These are phyloP conservation scores for Artemia sp. DNA, from an alignment of 2,888 invertebrate species.

Conservation along the genomic window DNA sequence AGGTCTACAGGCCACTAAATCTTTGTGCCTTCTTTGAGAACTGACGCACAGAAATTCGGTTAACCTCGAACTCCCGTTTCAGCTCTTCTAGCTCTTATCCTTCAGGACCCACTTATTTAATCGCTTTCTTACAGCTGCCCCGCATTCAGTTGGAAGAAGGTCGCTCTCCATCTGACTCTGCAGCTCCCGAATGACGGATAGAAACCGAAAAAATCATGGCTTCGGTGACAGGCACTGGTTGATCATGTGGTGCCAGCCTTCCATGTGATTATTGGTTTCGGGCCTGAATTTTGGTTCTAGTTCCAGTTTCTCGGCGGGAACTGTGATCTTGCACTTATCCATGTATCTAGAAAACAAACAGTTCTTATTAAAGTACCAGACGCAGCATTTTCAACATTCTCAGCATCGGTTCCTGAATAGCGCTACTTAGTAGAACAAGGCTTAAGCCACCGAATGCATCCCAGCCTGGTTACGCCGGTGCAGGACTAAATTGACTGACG, in stretches of 20 bases:
- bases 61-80: neutral
- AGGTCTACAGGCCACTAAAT: neutral
- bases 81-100: conserved; percentile 9
- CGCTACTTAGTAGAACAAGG: no score
- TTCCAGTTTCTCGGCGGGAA: neutral
- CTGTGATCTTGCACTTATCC: neutral
- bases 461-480: no score
- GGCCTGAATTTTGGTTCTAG: neutral
- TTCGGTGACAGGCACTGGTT: neutral
- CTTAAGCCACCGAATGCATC: no score
- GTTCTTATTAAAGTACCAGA: no score
- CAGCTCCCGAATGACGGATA: neutral
- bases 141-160: neutral
- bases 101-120: conserved; percentile 6
- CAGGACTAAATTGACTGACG: no score
- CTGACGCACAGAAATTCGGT: neutral
- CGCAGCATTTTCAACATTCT: no score
- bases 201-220: neutral
- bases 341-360: neutral
- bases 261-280: neutral
- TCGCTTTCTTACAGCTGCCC: neutral
- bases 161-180: neutral
- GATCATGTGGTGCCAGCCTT: neutral
- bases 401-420: no score
- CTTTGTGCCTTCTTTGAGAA: neutral